Evolutionary conservation across 2,797 vertebrate species (phyloP).

Genomic region (Phoebastria nigripes): DNA sequence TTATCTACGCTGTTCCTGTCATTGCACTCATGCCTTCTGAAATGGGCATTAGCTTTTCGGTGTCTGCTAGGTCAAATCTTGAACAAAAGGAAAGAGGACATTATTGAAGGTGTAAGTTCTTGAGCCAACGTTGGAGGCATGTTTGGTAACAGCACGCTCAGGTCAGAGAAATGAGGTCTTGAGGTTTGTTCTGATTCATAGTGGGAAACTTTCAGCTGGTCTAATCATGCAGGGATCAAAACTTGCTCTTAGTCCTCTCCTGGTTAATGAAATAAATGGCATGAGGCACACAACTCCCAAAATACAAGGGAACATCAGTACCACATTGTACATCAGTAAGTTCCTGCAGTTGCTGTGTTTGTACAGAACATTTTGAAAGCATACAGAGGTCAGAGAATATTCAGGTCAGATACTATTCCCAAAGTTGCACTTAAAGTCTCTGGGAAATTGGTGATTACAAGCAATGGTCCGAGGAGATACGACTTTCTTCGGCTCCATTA

Average conservation of each 20-base stretch:
- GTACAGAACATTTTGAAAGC: background rate
- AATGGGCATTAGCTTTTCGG: background rate
- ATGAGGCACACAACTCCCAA: background rate
- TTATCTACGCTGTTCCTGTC: background rate
- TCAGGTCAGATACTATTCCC: background rate
- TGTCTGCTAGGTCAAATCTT: background rate
- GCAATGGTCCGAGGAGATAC: background rate
- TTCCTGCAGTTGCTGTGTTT: background rate
- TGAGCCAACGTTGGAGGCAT: background rate
- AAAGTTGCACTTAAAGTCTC: background rate
- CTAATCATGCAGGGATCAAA: background rate
- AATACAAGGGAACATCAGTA: background rate
- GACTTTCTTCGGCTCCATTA: background rate
- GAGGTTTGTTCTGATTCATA: background rate
- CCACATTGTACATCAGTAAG: background rate
- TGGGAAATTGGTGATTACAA: background rate
- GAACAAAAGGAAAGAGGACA: background rate
- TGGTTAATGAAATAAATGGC: background rate
- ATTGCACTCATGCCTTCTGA: background rate
- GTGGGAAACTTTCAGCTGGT: background rate
- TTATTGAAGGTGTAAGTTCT: background rate
- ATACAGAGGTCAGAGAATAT: background rate
- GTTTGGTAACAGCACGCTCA: background rate
- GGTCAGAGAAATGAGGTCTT: background rate
- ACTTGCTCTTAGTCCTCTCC: background rate